These are phyloP conservation scores for Phengaris alcon DNA, from an alignment of 2,888 invertebrate genomes.

Conservation along the genomic window DNA sequence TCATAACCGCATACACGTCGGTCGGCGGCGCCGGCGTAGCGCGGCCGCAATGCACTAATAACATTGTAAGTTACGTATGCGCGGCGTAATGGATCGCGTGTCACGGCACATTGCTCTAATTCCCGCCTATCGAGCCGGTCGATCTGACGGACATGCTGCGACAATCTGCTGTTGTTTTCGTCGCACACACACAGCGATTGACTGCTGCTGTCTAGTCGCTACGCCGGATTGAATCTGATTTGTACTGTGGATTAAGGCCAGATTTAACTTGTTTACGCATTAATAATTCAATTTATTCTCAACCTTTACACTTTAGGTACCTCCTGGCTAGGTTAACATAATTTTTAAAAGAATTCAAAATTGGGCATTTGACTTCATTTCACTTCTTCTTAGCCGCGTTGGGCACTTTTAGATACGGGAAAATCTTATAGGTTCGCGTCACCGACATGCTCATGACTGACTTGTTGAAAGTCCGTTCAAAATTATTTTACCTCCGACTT, in stretches of 20 bases:
- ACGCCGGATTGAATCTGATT: slow-evolving; percentile 8
- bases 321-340: too few relatives aligned
- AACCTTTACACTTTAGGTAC: neutral
- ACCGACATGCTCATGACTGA: too few relatives aligned
- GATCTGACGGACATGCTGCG: slow-evolving; percentile 12
- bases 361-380: too few relatives aligned
- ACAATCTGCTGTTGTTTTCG: slow-evolving; percentile 26
- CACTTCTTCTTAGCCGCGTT: too few relatives aligned
- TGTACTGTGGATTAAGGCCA: slow-evolving; percentile 5
- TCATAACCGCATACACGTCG: neutral
- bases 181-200: slow-evolving; percentile 5
- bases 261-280: slow-evolving; percentile 10
- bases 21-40: neutral
- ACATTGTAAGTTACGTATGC: slow-evolving; percentile 28
- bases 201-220: neutral
- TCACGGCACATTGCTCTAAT: slow-evolving; percentile 27
- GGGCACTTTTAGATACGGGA: too few relatives aligned
- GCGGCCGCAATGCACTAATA: slow-evolving; percentile 21
- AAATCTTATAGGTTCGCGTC: too few relatives aligned
- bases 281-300: neutral
- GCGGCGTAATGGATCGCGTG: slow-evolving; percentile 19
- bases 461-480: too few relatives aligned
- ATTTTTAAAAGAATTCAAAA: too few relatives aligned
- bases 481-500: too few relatives aligned
- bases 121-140: slow-evolving; percentile 17